Conservation (phyloP, 2,888 invertebrate species). For the Hirtodrosophila confusa region DNA sequence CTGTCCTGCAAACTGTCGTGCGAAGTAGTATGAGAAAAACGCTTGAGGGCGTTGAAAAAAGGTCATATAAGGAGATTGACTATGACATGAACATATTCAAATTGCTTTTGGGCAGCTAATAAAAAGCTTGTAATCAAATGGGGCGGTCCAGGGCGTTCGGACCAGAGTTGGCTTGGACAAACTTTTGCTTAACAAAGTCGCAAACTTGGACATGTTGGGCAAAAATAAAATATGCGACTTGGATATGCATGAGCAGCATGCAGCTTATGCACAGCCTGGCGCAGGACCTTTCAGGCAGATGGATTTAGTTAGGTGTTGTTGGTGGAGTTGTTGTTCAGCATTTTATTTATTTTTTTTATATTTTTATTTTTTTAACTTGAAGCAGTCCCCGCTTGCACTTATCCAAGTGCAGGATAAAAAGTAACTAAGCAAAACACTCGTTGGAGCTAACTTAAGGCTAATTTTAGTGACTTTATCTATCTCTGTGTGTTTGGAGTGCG, state of each 20-base stretch:
- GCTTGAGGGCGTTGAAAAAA: conserved; percentile 55
- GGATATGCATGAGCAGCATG: conserved; percentile 69
- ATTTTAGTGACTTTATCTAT: conserved; percentile 67
- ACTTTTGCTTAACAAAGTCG: conserved; percentile 62
- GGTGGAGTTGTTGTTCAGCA: background rate
- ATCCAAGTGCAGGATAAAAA: conserved; percentile 60
- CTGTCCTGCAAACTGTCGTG: conserved; percentile 22
- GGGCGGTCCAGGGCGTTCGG: conserved; percentile 21
- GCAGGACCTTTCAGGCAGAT: conserved; percentile 46
- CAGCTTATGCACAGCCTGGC: conserved; percentile 49
- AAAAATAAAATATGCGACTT: conserved; percentile 60
- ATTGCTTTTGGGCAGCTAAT: conserved; percentile 75
- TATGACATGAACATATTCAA: conserved; percentile 68
- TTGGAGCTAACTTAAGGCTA: conserved; percentile 72
- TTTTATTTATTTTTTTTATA: conserved; percentile 5
- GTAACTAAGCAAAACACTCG: conserved; percentile 79
- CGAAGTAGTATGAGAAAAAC: conserved; percentile 9
- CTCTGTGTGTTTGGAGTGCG: conserved; percentile 38
- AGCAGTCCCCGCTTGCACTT: conserved; percentile 46
- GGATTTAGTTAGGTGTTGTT: conserved; percentile 35
- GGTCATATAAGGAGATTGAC: conserved; percentile 59
- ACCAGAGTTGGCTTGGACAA: conserved; percentile 19
- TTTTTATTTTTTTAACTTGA: conserved; percentile 12
- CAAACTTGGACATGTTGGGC: conserved; percentile 64
- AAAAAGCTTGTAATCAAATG: conserved; percentile 73